These are phyloP conservation scores for Physocephala rufipes DNA, from an alignment of 2,888 invertebrate genomes.

Conservation along the genomic window DNA sequence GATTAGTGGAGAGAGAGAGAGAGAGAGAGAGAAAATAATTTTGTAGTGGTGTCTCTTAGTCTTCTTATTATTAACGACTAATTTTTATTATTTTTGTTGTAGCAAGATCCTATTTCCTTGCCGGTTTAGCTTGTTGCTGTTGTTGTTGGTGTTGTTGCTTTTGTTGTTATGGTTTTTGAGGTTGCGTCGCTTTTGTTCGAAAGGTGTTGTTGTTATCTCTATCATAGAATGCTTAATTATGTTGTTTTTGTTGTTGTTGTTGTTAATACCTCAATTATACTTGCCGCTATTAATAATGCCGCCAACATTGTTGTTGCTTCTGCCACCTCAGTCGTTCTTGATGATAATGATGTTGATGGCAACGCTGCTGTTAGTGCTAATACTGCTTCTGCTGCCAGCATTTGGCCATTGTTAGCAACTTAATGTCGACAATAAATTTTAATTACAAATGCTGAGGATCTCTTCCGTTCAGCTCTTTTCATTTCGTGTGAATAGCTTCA, in stretches of 20 bases:
- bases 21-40: not conserved
- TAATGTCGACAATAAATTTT: constrained; percentile 16
- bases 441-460: constrained; percentile 13
- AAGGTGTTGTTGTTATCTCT: not conserved
- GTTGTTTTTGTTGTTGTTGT: constrained; percentile 15
- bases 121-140: constrained; percentile 15
- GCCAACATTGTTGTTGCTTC: constrained; percentile 3
- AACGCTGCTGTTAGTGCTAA: not conserved
- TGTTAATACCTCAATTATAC: not conserved
- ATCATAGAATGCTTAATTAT: not conserved
- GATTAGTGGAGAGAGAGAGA: too few relatives aligned
- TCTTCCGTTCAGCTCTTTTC: not conserved
- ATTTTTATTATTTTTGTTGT: not conserved
- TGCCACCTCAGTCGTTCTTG: not conserved
- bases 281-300: not conserved
- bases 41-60: not conserved
- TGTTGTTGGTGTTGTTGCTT: not conserved
- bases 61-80: not conserved
- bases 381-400: not conserved
- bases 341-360: not conserved
- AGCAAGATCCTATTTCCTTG: not conserved
- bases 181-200: constrained; percentile 17
- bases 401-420: not conserved
- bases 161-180: constrained; percentile 8
- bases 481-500: constrained; percentile 13